phyloP scores from a whole-genome alignment of 2,888 invertebrate genomes.

The Asteroscopus sphinx region DNA sequence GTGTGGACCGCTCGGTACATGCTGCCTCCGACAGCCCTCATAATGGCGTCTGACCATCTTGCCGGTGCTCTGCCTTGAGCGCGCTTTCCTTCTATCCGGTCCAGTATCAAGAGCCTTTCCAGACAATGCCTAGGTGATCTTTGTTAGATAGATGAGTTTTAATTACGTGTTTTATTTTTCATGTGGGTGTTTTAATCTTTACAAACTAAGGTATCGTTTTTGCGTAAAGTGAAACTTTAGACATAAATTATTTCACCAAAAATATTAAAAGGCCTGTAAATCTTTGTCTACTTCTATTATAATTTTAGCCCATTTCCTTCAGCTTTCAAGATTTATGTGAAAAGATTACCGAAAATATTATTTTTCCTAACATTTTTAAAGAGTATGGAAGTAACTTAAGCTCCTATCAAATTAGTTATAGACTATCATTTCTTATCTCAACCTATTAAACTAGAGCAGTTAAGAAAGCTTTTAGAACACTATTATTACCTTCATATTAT shows the following conservation, averaged over 20 bases:
- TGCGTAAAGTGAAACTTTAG: neutral
- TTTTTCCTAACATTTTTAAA: slow-evolving; percentile 39
- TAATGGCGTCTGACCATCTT: too few relatives aligned
- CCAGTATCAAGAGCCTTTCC: too few relatives aligned
- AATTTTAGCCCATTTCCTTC: slow-evolving; percentile 40
- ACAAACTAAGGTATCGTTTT: slow-evolving; percentile 7
- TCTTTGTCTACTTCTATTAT: slow-evolving; percentile 44
- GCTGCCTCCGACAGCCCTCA: too few relatives aligned
- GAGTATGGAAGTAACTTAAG: slow-evolving; percentile 27
- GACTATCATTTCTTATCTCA: slow-evolving; percentile 41
- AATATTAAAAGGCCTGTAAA: slow-evolving; percentile 36
- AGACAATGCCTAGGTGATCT: too few relatives aligned
- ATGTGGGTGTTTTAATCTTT: too few relatives aligned
- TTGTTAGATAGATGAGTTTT: too few relatives aligned
- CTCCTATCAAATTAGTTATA: slow-evolving; percentile 42
- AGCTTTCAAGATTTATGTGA: slow-evolving; percentile 46
- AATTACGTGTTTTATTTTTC: too few relatives aligned
- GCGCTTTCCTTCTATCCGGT: too few relatives aligned
- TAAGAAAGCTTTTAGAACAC: slow-evolving; percentile 43
- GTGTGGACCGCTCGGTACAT: too few relatives aligned
- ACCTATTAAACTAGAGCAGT: slow-evolving; percentile 51
- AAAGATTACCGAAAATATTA: slow-evolving; percentile 35
- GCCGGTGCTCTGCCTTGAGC: too few relatives aligned
- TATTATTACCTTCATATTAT: slow-evolving; percentile 41
- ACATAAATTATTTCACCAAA: slow-evolving; percentile 3